Evolutionary conservation across 2,113 vertebrate species (phyloP), one percentile per base, ranked within the genome.

Genomic region (Pristiophorus japonicus): DNA sequence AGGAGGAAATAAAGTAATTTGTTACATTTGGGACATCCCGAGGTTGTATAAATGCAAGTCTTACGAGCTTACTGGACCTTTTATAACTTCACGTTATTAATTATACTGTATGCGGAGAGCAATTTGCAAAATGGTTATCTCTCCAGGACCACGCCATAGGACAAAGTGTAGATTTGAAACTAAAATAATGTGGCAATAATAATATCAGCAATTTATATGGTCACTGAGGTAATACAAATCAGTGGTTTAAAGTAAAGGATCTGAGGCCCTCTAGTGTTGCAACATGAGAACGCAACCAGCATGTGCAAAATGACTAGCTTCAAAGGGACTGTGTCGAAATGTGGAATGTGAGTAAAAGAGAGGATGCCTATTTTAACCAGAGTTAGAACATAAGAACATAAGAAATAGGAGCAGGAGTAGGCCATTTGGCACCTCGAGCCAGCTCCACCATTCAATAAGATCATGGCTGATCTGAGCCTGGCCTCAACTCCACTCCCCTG

Each of bases 261-360:
- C 42, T 94, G 92, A 70, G n/a, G 65, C 65, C 92, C 92, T 70
- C 92, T 94, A 66, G 92, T 47, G 92, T 30, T 24, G 11, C 7
- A 14, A 47, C 42, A 27, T 47, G 63, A 38, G 88, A 92, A 63
- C 38, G n/a, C 34, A 59, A 14, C 5, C 20, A 38, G 30, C 12
- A 24, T 3, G 5, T 30, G 59, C 65, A 66, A 66, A 94, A 66
- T 27, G 22, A 45, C 10, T 62, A 7, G 8, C 45, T 94, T 22
- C 22, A 94, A 51, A 51, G 1, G 65, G 65, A 94, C 3, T 18
- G 24, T 16, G 24, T 7, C 30, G 42, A 67, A 70, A 47, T 8
- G 18, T 63, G 38, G 93, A 45, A n/a, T n/a, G n/a, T n/a, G n/a
- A n/a, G n/a, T n/a, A n/a, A n/a, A n/a, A n/a, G n/a, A n/a, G n/a